These are phyloP conservation scores for Micrasema longulum DNA, from an alignment of 1,140 invertebrate species.

Conservation along the genomic window DNA sequence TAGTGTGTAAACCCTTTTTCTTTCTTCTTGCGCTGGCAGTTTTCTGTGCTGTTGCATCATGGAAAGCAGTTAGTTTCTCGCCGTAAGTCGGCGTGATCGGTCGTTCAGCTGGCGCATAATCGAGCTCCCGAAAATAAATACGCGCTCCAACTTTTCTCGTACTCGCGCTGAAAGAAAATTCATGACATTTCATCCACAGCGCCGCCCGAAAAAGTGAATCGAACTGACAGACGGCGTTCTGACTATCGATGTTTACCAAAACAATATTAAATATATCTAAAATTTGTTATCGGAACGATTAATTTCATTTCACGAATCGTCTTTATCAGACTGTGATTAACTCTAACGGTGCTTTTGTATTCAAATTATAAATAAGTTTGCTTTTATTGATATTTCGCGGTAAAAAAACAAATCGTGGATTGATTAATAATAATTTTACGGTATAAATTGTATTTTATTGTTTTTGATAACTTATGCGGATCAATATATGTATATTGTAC, in stretches of 20 bases:
- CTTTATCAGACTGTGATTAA: neutral
- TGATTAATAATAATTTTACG: slow-evolving; percentile 37
- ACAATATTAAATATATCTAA: too few relatives aligned
- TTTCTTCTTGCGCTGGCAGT: slow-evolving; percentile 16
- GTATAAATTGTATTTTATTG: slow-evolving; percentile 33
- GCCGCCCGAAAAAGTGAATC: too few relatives aligned
- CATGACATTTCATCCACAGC: too few relatives aligned
- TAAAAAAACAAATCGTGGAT: slow-evolving; percentile 11
- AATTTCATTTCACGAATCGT: neutral
- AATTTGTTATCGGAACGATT: neutral
- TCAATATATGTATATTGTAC: slow-evolving; percentile 10
- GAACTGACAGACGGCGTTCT: too few relatives aligned
- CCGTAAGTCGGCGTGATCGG: slow-evolving; percentile 29
- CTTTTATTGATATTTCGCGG: slow-evolving; percentile 10
- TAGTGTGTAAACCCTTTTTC: slow-evolving; percentile 27
- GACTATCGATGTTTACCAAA: too few relatives aligned
- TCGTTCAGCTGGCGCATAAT: neutral
- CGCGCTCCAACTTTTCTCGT: too few relatives aligned
- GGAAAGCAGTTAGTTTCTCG: slow-evolving; percentile 27
- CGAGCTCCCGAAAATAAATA: too few relatives aligned
- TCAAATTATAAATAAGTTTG: slow-evolving; percentile 21
- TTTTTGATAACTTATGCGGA: slow-evolving; percentile 28
- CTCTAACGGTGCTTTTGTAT: slow-evolving; percentile 1
- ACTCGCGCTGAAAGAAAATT: too few relatives aligned
- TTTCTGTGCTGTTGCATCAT: slow-evolving; percentile 35